These are phyloP conservation scores for Argynnis bischoffii DNA, from an alignment of 2,888 invertebrate genomes.

Conservation along the genomic window DNA sequence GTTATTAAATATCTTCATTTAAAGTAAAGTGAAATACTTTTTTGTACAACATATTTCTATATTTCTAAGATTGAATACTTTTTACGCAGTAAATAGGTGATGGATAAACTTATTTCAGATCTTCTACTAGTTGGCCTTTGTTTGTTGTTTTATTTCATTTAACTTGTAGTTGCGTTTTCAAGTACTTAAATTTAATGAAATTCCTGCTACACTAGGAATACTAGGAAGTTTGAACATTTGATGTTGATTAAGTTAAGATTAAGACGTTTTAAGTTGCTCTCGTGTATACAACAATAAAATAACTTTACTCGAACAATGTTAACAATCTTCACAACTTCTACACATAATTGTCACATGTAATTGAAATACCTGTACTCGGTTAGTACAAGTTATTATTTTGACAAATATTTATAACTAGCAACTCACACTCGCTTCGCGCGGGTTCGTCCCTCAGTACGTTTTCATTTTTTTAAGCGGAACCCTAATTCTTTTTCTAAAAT, in stretches of 20 bases:
- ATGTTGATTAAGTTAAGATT: slow-evolving; percentile 30
- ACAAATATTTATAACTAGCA: background rate
- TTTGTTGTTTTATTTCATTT: background rate
- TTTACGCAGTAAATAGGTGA: too few species aligned
- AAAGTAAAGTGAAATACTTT: too few species aligned
- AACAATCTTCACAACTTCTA: background rate
- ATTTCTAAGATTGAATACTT: too few species aligned
- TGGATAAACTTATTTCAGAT: too few species aligned
- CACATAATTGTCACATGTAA: slow-evolving; percentile 2
- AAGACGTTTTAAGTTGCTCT: slow-evolving; percentile 23
- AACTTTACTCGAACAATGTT: slow-evolving; percentile 17
- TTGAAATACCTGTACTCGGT: slow-evolving; percentile 1
- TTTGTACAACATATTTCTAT: too few species aligned
- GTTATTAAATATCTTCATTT: too few species aligned
- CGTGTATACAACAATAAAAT: slow-evolving; percentile 17
- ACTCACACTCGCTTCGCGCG: too few species aligned
- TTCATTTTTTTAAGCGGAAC: too few species aligned
- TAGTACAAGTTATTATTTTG: background rate
- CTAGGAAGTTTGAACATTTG: slow-evolving; percentile 20
- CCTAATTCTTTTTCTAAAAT: too few species aligned
- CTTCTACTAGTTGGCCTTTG: background rate
- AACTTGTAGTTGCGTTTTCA: slow-evolving; percentile 1
- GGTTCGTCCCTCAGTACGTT: too few species aligned
- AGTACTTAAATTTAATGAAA: slow-evolving; percentile 6
- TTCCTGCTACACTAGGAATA: background rate